Base-by-base conservation (phyloP, 2,797 vertebrate genomes). In the Sebastes ruberrimus region DNA sequence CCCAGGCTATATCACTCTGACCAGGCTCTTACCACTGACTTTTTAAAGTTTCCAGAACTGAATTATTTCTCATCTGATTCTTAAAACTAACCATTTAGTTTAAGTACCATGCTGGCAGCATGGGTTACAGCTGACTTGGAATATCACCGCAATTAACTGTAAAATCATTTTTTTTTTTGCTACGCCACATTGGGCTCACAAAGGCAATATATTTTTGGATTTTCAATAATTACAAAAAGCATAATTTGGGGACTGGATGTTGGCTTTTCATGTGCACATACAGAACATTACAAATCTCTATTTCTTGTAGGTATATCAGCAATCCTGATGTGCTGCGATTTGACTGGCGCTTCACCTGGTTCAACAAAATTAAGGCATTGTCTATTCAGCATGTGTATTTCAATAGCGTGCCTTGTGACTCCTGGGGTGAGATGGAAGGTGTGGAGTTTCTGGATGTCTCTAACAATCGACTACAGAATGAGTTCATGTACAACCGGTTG, bases 291-390 rank as follows among this genome's bases (percentile, higher is more conserved):
- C 38, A 52, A 30, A 11, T 74, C 2, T 89, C 18, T 67, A 2
- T 78, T 72, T 80, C 71, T 74, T 88, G 16, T 32, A 96, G 95
- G 94, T 97, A 97, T 60, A 97, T 97, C 86, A 97, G 96, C 82
- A 97, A 98, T 88, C 97, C 97, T 0, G 97, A 97, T 28, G 81
- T 98, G 53, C 86, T 98, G 69, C 93, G 96, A 0, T 98, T 97
- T 3, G 96, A 98, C 92, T 97, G 96, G 96, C 95, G 95, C 64
- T 98, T 97, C 81, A 96, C 95, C 16, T 98, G 97, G 97, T 91
- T 97, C 11, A 95, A 93, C n/a, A 93, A 93, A 5, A 86, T 98
- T 5, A 86, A 85, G 10, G 1, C 90, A 2, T 88, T 97, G 55
- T 93, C 93, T 4, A 95, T 97, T 28, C 74, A 92, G 81, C 94